Evolutionary conservation across 2,888 invertebrate species (phyloP).

Genomic region (Macaria notata): DNA sequence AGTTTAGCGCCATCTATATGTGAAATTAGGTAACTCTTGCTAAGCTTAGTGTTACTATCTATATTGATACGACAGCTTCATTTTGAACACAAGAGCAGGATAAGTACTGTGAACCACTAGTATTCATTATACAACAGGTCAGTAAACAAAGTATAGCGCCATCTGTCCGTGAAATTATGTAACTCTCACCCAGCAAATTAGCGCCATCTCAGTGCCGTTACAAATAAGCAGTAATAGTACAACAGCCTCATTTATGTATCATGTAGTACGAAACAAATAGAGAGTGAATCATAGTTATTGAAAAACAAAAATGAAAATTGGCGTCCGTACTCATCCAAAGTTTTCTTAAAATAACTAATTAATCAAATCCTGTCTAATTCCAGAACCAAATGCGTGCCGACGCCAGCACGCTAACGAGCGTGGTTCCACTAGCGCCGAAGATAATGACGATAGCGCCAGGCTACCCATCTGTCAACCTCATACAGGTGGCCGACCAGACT

Average conservation of each 20-base stretch:
- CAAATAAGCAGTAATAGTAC: constrained; percentile 81
- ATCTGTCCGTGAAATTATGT: too few species aligned
- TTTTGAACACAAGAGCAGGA: constrained; percentile 21
- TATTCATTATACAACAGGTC: constrained; percentile 72
- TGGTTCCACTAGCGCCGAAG: constrained; percentile 58
- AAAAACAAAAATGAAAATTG: too few species aligned
- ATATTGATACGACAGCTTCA: background rate
- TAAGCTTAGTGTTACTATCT: constrained; percentile 5
- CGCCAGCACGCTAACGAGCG: constrained; percentile 39
- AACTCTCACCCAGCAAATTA: too few species aligned
- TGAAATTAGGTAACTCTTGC: too few species aligned
- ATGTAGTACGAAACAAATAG: constrained; percentile 55
- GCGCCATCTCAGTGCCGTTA: too few species aligned
- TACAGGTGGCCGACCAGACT: constrained; percentile 56
- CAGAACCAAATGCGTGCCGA: constrained; percentile 26
- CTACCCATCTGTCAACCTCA: constrained; percentile 62
- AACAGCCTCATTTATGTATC: constrained; percentile 49
- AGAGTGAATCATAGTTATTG: too few species aligned
- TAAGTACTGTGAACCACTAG: constrained; percentile 59
- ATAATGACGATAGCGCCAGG: constrained; percentile 65
- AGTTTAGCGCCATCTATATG: constrained; percentile 7
- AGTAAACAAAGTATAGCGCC: constrained; percentile 8
- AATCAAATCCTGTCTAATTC: constrained; percentile 7
- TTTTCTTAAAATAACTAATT: too few species aligned
- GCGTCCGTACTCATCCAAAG: too few species aligned